Evolutionary conservation across 1,140 invertebrate species (phyloP), one percentile per base, ranked within the genome.

Genomic region (Papilio dardanus): DNA sequence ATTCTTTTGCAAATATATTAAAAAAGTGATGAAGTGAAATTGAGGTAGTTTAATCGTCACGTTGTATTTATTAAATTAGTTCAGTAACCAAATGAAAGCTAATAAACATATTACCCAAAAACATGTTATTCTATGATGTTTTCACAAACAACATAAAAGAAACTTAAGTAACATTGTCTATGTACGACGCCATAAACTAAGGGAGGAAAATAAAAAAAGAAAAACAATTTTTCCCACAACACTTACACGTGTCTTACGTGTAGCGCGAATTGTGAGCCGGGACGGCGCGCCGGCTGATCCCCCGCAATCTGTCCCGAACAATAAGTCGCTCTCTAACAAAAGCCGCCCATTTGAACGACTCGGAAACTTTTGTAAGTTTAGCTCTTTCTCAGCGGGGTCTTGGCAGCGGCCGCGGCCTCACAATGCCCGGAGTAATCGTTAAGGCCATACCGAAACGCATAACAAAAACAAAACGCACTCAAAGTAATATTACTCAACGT

Each of bases 301-400:
- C 80, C 84, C 78, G 85, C 91, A 92, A 92, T 92, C 90, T 92
- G 91, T 93, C 89, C 84, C 87, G 90, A 93, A 93, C 91, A 93
- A 92, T 92, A 93, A 91, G 89, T 93, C 89, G 88, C 80, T 87
- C 84, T 85, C 86, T 82, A 92, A 93, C 91, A 93, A 93, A 93
- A 91, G 91, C 91, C 88, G 88, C 85, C 90, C 86, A 92, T 93
- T 92, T 87, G 88, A 93, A 92, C 89, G 88, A 92, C 88, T 92
- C 87, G 89, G 89, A 88, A 92, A 93, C 88, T 92, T 93, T 92
- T 91, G 90, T 91, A 90, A 92, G 90, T 90, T 93, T 88, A 87
- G 88, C 90, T 92, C 88, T 88, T 88, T 90, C 90, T 88, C 80
- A 75, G 83, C 84, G 84, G 82, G 86, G 76, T 86, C 87, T 91